Evolutionary conservation across 2,888 invertebrate species (phyloP).

Genomic region (Drosophila nigritarsus): DNA sequence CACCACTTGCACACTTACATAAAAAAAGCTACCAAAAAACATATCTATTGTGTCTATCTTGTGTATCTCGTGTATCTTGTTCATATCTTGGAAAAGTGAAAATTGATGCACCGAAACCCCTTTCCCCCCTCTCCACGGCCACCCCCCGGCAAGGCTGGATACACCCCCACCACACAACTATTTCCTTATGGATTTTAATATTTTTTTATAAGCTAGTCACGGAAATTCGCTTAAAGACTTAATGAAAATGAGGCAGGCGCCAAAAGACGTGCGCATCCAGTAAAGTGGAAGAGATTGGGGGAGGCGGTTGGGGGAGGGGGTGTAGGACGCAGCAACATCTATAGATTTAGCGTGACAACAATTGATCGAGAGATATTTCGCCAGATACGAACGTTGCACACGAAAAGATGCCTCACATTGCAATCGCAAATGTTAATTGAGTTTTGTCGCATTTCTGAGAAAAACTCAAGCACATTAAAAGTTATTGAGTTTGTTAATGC

Average conservation of each 20-base stretch:
- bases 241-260: conserved; percentile 69
- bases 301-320: neutral
- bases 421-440: conserved; percentile 53
- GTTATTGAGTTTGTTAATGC: conserved; percentile 51
- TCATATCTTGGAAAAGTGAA: conserved; percentile 73
- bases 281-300: neutral
- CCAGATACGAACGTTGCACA: conserved; percentile 13
- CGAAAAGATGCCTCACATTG: conserved; percentile 21
- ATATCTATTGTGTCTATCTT: conserved; percentile 48
- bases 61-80: conserved; percentile 50
- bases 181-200: conserved; percentile 80
- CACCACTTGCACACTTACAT: conserved; percentile 62
- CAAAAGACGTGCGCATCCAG: conserved; percentile 57
- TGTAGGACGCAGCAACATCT: neutral
- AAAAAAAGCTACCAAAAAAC: conserved; percentile 39
- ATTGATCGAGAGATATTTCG: conserved; percentile 33
- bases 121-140: no score
- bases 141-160: conserved; percentile 1
- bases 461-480: conserved; percentile 29
- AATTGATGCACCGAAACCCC: conserved; percentile 62
- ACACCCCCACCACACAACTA: conserved; percentile 50
- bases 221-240: conserved; percentile 70
- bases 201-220: conserved; percentile 78
- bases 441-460: conserved; percentile 27
- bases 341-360: conserved; percentile 45